Conservation (phyloP, 1,140 invertebrate genomes). For the Schlechtendalia chinensis region DNA sequence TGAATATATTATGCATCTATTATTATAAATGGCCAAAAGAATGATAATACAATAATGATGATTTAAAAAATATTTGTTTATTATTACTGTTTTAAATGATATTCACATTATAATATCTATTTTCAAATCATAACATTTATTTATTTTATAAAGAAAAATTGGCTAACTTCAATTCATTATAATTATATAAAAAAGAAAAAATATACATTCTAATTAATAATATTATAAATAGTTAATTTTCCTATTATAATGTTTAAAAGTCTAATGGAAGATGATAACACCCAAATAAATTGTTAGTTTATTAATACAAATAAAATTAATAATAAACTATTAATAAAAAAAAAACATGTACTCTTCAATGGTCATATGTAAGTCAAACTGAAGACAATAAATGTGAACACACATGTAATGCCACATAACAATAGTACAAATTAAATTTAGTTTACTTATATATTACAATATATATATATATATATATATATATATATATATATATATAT, state of each 20-base stretch:
- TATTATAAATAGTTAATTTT: slow-evolving; percentile 38
- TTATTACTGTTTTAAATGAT: neutral
- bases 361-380: neutral
- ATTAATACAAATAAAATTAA: neutral
- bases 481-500: too few species aligned
- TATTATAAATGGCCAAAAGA: too few species aligned
- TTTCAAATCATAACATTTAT: neutral
- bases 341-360: neutral
- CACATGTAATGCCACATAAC: neutral
- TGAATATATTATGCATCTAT: too few species aligned
- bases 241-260: slow-evolving; percentile 44
- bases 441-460: slow-evolving; percentile 13
- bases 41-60: too few species aligned
- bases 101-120: neutral
- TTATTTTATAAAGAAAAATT: neutral
- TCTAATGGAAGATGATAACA: slow-evolving; percentile 46
- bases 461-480: slow-evolving; percentile 1
- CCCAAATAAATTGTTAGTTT: slow-evolving; percentile 25
- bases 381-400: neutral
- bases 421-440: slow-evolving; percentile 21
- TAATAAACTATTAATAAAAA: neutral
- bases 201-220: slow-evolving; percentile 26
- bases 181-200: too few species aligned
- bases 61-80: slow-evolving; percentile 19
- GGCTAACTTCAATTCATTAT: neutral